These are phyloP conservation scores for Arbacia lixula DNA, from an alignment of 53 echinoderm and acorn worm genomes.

Conservation along the genomic window DNA sequence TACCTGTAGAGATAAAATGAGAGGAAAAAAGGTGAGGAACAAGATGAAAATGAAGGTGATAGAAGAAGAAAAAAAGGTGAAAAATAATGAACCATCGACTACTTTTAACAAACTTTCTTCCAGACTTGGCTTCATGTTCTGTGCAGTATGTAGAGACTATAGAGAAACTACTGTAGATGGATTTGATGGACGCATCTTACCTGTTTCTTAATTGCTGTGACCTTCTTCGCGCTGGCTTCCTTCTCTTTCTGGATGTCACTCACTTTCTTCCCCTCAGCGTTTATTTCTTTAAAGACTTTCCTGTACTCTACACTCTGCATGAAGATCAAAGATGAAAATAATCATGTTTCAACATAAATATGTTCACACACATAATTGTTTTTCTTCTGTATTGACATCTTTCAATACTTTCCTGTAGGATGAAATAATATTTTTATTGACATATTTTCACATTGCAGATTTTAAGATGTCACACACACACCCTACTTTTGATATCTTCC, in stretches of 20 bases:
- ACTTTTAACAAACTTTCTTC: neutral
- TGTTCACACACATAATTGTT: too few species aligned
- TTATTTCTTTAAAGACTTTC: slow-evolving; percentile 66
- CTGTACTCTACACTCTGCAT: slow-evolving; percentile 64
- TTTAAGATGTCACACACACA: too few species aligned
- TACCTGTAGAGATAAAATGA: neutral
- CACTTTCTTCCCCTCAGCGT: slow-evolving; percentile 70
- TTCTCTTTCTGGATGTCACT: slow-evolving; percentile 71
- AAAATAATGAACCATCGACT: neutral
- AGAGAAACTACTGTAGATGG: neutral
- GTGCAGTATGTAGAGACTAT: too few species aligned
- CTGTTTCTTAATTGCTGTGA: slow-evolving; percentile 52
- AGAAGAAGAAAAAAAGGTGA: neutral
- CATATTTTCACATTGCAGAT: too few species aligned
- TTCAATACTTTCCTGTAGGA: too few species aligned
- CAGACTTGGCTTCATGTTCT: too few species aligned
- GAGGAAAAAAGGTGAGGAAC: neutral
- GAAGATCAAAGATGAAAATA: slow-evolving; percentile 9
- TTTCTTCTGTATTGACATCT: too few species aligned
- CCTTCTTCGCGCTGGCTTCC: slow-evolving; percentile 61
- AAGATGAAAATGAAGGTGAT: neutral
- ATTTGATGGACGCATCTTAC: neutral
- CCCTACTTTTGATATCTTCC: too few species aligned
- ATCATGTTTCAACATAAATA: too few species aligned
- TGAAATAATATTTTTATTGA: too few species aligned